Evolutionary conservation across 64 coral and sea anemone species (phyloP).

Genomic region (Astreopora myriophthalma): DNA sequence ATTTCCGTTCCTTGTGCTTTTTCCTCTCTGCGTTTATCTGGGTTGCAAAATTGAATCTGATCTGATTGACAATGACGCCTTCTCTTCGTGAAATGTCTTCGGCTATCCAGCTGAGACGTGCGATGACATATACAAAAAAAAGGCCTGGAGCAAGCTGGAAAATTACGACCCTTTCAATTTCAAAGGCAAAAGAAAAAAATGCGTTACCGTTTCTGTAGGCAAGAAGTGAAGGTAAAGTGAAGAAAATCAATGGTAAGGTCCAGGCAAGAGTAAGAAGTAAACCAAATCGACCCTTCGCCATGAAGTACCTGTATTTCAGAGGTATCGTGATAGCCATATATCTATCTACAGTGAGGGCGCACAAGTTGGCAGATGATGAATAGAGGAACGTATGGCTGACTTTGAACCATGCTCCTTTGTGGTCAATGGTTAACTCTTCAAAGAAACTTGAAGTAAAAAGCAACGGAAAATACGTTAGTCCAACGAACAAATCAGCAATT

Average conservation of each 20-base stretch:
- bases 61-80: background rate
- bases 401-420: constrained; percentile 6
- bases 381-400: constrained; percentile 13
- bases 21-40: background rate
- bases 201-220: background rate
- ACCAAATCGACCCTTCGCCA: background rate
- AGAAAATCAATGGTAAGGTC: background rate
- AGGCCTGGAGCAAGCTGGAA: constrained; percentile 8
- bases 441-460: background rate
- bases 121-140: background rate
- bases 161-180: background rate
- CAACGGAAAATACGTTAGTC: background rate
- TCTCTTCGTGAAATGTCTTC: background rate
- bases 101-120: background rate
- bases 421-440: background rate
- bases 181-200: background rate
- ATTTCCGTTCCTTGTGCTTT: background rate
- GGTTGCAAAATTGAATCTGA: background rate
- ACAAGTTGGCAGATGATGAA: background rate
- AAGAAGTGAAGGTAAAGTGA: background rate
- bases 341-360: background rate
- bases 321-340: background rate
- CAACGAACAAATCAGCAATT: constrained; percentile 19
- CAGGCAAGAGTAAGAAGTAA: background rate
- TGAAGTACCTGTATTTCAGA: background rate